Conservation (phyloP, 2,113 vertebrate genomes). For the Hyaena hyaena region DNA sequence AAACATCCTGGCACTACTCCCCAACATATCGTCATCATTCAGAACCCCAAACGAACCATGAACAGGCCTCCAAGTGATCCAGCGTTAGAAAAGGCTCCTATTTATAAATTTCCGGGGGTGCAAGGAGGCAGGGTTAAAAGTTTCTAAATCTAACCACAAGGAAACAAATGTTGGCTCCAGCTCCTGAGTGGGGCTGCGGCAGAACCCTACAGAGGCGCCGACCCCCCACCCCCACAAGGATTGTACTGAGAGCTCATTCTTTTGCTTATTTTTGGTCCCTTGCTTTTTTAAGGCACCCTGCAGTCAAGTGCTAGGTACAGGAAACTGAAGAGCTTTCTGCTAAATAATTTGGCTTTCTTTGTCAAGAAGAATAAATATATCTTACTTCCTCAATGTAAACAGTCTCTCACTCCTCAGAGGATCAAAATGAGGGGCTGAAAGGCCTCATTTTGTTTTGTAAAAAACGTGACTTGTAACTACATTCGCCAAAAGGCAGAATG, state of each 20-base stretch:
- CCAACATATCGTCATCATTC: constrained; percentile 26
- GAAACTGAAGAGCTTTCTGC: constrained; percentile 65
- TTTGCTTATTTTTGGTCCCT: constrained; percentile 67
- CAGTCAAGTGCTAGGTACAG: constrained; percentile 72
- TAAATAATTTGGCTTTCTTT: constrained; percentile 72
- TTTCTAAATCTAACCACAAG: constrained; percentile 72
- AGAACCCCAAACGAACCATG: constrained; percentile 21
- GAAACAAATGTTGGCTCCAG: constrained; percentile 73
- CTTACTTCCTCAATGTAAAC: constrained; percentile 70
- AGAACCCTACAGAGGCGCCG: neutral
- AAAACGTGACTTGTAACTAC: constrained; percentile 50
- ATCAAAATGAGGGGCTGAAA: constrained; percentile 53
- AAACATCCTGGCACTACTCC: neutral
- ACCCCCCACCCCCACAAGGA: neutral
- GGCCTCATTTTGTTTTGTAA: constrained; percentile 38
- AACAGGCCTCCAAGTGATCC: constrained; percentile 50
- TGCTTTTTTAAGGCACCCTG: constrained; percentile 65
- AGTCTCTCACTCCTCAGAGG: constrained; percentile 63
- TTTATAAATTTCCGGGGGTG: constrained; percentile 51
- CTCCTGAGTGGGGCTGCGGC: neutral
- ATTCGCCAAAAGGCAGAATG: constrained; percentile 63
- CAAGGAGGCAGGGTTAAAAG: constrained; percentile 67
- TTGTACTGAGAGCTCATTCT: constrained; percentile 69
- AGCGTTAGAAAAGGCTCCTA: constrained; percentile 52
- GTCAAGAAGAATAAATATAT: constrained; percentile 77